Percentiles rank a stretch among this genome's conserved stretches.
Evolutionary conservation across 2,888 invertebrate species (phyloP).

Genomic region (Malacosoma neustria): DNA sequence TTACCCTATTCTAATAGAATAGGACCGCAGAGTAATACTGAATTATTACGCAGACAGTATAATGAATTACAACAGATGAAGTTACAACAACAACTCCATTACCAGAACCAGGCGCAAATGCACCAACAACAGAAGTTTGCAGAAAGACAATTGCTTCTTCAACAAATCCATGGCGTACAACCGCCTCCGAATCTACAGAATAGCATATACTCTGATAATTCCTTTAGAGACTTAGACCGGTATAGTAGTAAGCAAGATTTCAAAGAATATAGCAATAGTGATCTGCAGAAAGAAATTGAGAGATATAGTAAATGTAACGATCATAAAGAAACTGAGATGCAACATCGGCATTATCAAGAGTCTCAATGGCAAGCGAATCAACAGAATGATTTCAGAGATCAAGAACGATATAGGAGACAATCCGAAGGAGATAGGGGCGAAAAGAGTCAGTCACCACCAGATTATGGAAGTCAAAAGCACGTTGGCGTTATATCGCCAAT

Average conservation of each 20-base stretch:
- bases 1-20: conserved; percentile 67
- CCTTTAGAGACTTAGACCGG: conserved; percentile 60
- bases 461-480: conserved; percentile 41
- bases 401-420: conserved; percentile 43
- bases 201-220: conserved; percentile 63
- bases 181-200: conserved; percentile 66
- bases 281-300: conserved; percentile 55
- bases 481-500: conserved; percentile 48
- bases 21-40: conserved; percentile 75
- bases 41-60: conserved; percentile 74
- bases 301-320: conserved; percentile 55
- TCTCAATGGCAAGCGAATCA: conserved; percentile 56
- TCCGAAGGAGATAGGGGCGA: conserved; percentile 39
- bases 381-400: conserved; percentile 43
- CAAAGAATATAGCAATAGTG: conserved; percentile 51
- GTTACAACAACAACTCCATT: conserved; percentile 76
- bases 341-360: conserved; percentile 50
- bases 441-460: conserved; percentile 48
- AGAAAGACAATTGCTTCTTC: conserved; percentile 75
- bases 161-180: conserved; percentile 74
- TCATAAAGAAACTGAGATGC: conserved; percentile 51
- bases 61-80: conserved; percentile 79
- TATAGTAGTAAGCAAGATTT: conserved; percentile 64
- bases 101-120: conserved; percentile 77
- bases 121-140: conserved; percentile 79